Base-by-base conservation (phyloP, 1,140 invertebrate species). In the Dreissena rostriformis region DNA sequence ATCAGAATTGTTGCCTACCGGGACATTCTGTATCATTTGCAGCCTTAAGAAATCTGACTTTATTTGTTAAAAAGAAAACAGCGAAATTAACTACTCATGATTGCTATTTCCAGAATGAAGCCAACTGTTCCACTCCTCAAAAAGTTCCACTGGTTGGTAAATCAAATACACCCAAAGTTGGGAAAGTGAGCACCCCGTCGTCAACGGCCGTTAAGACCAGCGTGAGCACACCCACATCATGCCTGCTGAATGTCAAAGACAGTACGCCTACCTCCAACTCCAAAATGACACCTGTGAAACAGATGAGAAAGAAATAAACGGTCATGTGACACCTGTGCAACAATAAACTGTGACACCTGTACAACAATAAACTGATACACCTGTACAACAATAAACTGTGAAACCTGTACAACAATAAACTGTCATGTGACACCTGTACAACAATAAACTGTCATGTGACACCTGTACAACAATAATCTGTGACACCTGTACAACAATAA, bases 341-440 rank as follows among this genome's bases (percentile, higher is more conserved):
- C 75, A 66, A 53, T 74, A n/a, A 57, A n/a, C 29, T 26, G 29
- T 67, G 39, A 39, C 39, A 63, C n/a, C n/a, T n/a, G n/a, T n/a
- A n/a, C n/a, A n/a, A n/a, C n/a, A n/a, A n/a, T n/a, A n/a, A n/a
- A n/a, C n/a, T n/a, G n/a, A 66, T 11, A 77, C 75, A 51, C 75
- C 75, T 24, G 63, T n/a, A 8, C 15, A 51, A 52, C 75, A 66
- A 53, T 74, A n/a, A 57, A n/a, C 29, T 26, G 29, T 67, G 39
- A 39, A 2, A 63, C n/a, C n/a, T n/a, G n/a, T n/a, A n/a, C n/a
- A n/a, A n/a, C n/a, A n/a, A n/a, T n/a, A n/a, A n/a, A n/a, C n/a
- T n/a, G n/a, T n/a, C n/a, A n/a, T n/a, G n/a, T 77, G 15, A 77
- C 75, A 51, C 75, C 75, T 24, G 63, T 49, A n/a, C n/a, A n/a